phyloP scores from a whole-genome alignment of 2,113 vertebrate species.

The Phainopepla nitens region DNA sequence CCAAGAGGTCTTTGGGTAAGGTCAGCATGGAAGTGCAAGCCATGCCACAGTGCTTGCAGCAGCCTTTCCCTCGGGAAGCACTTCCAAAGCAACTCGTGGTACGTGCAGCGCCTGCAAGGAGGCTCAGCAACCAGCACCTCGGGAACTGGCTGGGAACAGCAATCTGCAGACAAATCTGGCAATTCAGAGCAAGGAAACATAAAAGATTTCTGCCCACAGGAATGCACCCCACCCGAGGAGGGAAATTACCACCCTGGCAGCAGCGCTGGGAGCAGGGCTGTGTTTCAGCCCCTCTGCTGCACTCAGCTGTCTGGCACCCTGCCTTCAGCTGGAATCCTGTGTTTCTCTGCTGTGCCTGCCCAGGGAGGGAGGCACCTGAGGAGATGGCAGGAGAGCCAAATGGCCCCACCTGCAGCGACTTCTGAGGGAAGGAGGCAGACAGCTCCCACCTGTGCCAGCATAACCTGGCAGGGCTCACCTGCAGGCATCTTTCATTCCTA shows the following conservation, averaged over 20 bases:
- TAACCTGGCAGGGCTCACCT: background rate
- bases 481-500: background rate
- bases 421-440: background rate
- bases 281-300: background rate
- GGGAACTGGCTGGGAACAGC: background rate
- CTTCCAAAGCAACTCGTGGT: background rate
- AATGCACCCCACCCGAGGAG: background rate
- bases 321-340: background rate
- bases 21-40: background rate
- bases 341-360: background rate
- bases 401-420: constrained; percentile 3
- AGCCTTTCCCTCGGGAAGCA: background rate
- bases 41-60: background rate
- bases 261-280: background rate
- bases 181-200: constrained; percentile 7
- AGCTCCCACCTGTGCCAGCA: background rate
- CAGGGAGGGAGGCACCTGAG: background rate
- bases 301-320: background rate
- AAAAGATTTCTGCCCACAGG: constrained; percentile 9
- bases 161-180: constrained; percentile 29
- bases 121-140: background rate
- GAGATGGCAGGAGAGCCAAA: background rate
- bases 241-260: constrained; percentile 16
- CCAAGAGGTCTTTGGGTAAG: background rate
- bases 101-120: background rate